Evolutionary conservation across 2,797 vertebrate genomes (phyloP).

Genomic region (Loriculus beryllinus): DNA sequence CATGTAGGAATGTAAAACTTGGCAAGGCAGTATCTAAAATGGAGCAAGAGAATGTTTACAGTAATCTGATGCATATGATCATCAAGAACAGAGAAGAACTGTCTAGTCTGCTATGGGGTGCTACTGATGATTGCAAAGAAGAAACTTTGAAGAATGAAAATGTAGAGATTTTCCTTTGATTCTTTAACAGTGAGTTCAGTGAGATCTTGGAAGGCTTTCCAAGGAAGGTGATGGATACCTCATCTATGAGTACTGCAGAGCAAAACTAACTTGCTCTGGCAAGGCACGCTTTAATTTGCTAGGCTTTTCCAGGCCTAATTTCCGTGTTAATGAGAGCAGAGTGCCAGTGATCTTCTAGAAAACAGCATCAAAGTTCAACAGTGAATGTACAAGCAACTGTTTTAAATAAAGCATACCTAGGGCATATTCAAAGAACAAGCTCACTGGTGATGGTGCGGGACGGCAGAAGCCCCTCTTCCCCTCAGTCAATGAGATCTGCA

Average conservation of each 20-base stretch:
- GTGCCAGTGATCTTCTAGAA: not conserved
- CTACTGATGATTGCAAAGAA: not conserved
- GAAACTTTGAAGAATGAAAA: not conserved
- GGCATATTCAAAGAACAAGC: not conserved
- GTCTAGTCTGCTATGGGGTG: not conserved
- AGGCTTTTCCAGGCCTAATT: conserved; percentile 5
- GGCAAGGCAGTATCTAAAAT: conserved; percentile 41
- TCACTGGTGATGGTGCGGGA: not conserved
- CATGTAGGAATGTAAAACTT: conserved; percentile 62
- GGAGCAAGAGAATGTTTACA: conserved; percentile 45
- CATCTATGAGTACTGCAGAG: not conserved
- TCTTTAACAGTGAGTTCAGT: not conserved
- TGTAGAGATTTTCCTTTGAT: not conserved
- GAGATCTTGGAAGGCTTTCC: not conserved
- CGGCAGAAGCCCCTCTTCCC: not conserved
- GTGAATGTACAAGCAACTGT: not conserved
- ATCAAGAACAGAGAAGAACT: conserved; percentile 32
- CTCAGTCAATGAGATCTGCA: not conserved
- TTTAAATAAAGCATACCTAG: not conserved
- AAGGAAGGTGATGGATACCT: conserved; percentile 2
- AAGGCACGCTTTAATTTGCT: not conserved
- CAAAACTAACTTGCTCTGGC: not conserved
- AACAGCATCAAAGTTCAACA: not conserved
- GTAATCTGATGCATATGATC: conserved; percentile 35
- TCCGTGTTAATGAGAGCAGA: not conserved